Base-by-base conservation (phyloP, 1,140 invertebrate genomes). In the Atta texana region DNA sequence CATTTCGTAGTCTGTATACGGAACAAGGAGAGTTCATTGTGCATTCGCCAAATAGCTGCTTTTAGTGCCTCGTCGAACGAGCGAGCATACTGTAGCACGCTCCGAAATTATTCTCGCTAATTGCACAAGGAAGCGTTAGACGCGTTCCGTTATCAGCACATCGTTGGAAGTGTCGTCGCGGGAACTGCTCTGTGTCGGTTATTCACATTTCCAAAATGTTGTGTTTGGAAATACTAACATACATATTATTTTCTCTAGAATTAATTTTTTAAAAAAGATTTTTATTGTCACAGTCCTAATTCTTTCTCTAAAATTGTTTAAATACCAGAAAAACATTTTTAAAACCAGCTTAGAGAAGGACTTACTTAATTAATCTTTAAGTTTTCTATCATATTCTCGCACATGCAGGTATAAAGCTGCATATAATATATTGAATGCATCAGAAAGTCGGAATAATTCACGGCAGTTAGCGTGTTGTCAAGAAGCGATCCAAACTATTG, bases 51-150 rank as follows among this genome's bases (percentile, higher is more conserved):
- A 85, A 76, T 81, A 12, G 64, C 66, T 78, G 82, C 82, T 80
- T 85, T 85, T 85, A 85, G 74, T 85, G 21, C 44, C 75, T 64
- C 63, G 71, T 53, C n/a, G 81, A 85, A 85, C 57, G 61, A 57
- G 31, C 44, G 44, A 59, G 49, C 51, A 64, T 64, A 55, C 21
- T 53, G 31, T 18, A 63, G n/a, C 28, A 28, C 31, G 31, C 12
- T 49, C 59, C 61, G 31, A 81, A 81, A 81, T 86, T 69, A 66
- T 66, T 57, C 39, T 51, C 72, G 44, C 81, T 85, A 85, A 86
- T 69, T 86, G 63, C 74, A 59, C 34, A n/a, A 82, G 64, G 51
- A 81, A 80, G 75, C 63, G 75, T 63, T 85, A 85, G n/a, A 53
- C n/a, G 21, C 39, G 51, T 57, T 34, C 24, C 55, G 74, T 85